phyloP scores from a whole-genome alignment of 30 jellyfish, hydroid and myxozoan genomes.

The Haliclystus octoradiatus region DNA sequence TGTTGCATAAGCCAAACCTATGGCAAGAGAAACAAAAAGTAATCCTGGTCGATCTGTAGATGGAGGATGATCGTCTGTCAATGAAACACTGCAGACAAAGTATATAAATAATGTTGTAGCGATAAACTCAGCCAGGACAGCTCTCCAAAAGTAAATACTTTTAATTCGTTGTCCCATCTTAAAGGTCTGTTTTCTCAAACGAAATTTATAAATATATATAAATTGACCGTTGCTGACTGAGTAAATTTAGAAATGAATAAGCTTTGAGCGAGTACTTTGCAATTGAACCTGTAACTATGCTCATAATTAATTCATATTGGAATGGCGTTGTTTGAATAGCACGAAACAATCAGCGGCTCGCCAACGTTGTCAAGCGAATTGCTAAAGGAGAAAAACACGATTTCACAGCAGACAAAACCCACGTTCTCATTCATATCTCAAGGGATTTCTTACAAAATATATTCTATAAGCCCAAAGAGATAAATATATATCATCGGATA shows the following conservation, averaged over 20 bases:
- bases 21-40: slow-evolving; percentile 31
- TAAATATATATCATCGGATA: no score
- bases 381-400: no score
- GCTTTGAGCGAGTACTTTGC: neutral
- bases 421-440: no score
- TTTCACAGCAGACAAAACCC: no score
- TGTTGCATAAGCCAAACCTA: slow-evolving; percentile 76
- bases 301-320: neutral
- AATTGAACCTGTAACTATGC: neutral
- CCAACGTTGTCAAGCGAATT: no score
- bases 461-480: no score
- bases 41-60: slow-evolving; percentile 23
- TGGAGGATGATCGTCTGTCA: slow-evolving; percentile 34
- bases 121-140: slow-evolving; percentile 60
- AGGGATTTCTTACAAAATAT: no score
- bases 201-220: no score
- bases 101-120: slow-evolving; percentile 59
- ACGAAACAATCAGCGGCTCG: neutral
- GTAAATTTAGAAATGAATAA: neutral
- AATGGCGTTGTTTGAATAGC: neutral
- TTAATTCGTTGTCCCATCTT: slow-evolving; percentile 24
- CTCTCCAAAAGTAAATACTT: slow-evolving; percentile 55
- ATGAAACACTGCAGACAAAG: slow-evolving; percentile 54
- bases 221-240: neutral
- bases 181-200: no score